phyloP scores from a whole-genome alignment of 1,140 invertebrate genomes.

The Heterodera schachtii region DNA sequence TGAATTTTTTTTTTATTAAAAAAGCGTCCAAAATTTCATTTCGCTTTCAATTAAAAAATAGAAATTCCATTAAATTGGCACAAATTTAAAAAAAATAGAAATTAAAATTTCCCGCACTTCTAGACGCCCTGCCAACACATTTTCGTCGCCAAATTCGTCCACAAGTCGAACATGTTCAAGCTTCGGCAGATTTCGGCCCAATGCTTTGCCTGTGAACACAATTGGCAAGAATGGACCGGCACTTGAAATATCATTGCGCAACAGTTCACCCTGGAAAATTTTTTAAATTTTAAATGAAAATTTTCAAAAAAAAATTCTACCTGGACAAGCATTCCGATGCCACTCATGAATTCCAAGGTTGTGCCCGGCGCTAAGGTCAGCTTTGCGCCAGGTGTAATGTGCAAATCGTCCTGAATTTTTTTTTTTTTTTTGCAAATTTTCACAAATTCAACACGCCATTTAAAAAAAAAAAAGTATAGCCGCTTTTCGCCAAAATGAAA shows the following conservation, averaged over 20 bases:
- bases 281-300: slow-evolving; percentile 27
- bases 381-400: slow-evolving; percentile 80
- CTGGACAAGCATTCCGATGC: slow-evolving; percentile 86
- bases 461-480: no score
- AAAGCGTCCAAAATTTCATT: no score
- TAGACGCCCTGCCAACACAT: slow-evolving; percentile 67
- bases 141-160: slow-evolving; percentile 57
- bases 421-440: slow-evolving; percentile 78
- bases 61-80: no score
- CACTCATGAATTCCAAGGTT: slow-evolving; percentile 78
- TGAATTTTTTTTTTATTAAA: no score
- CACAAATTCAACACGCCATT: no score
- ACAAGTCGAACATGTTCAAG: slow-evolving; percentile 58
- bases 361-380: slow-evolving; percentile 84
- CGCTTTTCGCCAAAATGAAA: no score
- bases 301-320: slow-evolving; percentile 45
- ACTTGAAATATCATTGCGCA: slow-evolving; percentile 51
- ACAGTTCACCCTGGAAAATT: slow-evolving; percentile 59
- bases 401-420: slow-evolving; percentile 82
- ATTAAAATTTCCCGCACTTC: slow-evolving; percentile 68
- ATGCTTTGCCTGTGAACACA: slow-evolving; percentile 54
- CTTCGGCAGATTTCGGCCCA: slow-evolving; percentile 41
- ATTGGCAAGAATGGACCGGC: slow-evolving; percentile 49
- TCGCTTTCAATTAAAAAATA: no score
- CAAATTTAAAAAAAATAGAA: no score